Conservation (phyloP, 2,888 invertebrate species). For the Arctia plantaginis region DNA sequence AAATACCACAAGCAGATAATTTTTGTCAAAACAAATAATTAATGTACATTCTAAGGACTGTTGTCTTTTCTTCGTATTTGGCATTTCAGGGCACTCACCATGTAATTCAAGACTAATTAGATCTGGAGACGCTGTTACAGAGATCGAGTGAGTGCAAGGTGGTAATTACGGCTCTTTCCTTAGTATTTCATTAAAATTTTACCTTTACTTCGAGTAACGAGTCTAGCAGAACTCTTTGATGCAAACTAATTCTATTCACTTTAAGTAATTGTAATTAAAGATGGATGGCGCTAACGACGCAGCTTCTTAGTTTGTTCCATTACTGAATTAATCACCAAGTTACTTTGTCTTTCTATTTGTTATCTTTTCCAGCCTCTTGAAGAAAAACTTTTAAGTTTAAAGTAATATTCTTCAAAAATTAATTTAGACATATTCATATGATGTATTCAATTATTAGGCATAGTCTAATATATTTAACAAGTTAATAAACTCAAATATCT, state of each 20-base stretch:
- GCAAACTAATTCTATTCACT: constrained; percentile 71
- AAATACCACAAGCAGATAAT: background rate
- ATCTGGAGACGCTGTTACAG: constrained; percentile 70
- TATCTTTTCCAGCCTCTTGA: background rate
- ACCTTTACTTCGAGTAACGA: constrained; percentile 65
- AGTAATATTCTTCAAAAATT: background rate
- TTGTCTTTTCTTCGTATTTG: constrained; percentile 29
- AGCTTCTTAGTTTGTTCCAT: constrained; percentile 7
- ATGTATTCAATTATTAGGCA: too few relatives aligned
- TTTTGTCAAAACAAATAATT: background rate
- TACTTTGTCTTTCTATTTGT: background rate
- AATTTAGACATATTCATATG: background rate
- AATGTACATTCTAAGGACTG: constrained; percentile 14
- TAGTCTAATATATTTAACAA: too few relatives aligned
- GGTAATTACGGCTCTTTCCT: constrained; percentile 74
- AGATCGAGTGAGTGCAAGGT: constrained; percentile 71
- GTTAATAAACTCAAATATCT: too few relatives aligned
- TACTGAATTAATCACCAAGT: background rate
- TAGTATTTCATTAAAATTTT: constrained; percentile 78
- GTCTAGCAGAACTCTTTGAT: constrained; percentile 73
- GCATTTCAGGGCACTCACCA: constrained; percentile 52
- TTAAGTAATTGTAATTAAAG: constrained; percentile 60
- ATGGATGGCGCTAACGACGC: constrained; percentile 30
- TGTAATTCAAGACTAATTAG: constrained; percentile 78
- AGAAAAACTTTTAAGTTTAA: background rate